Evolutionary conservation across 2,888 invertebrate genomes (phyloP).

Genomic region (Chrysolina americana): DNA sequence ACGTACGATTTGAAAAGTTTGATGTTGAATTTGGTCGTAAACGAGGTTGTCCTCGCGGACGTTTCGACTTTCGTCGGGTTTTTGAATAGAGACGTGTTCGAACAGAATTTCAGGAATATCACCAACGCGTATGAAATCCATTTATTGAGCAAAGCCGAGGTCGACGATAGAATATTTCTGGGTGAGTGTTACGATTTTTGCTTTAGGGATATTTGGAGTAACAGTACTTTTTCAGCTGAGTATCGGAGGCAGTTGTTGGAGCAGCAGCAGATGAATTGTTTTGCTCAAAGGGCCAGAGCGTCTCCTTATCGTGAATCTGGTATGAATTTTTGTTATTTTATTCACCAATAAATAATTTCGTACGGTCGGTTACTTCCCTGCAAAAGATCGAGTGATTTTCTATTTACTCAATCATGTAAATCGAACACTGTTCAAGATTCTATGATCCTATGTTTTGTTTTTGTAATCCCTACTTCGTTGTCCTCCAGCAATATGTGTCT

Average conservation of each 20-base stretch:
- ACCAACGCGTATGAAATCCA: constrained; percentile 92
- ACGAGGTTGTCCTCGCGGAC: constrained; percentile 83
- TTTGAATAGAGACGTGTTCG: constrained; percentile 85
- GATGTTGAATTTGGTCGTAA: constrained; percentile 82
- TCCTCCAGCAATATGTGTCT: too few species aligned
- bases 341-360: neutral
- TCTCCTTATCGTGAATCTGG: constrained; percentile 50
- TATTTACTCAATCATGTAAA: too few species aligned
- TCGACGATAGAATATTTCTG: constrained; percentile 96
- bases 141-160: constrained; percentile 91
- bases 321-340: constrained; percentile 31
- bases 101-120: constrained; percentile 87
- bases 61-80: constrained; percentile 80
- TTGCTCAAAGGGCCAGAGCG: constrained; percentile 41
- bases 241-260: constrained; percentile 57
- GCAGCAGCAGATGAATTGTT: constrained; percentile 50
- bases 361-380: neutral
- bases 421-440: too few species aligned
- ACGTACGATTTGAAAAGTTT: constrained; percentile 89
- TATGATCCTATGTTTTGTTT: too few species aligned
- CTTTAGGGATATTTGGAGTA: neutral
- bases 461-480: too few species aligned
- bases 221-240: constrained; percentile 56
- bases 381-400: neutral
- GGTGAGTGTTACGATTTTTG: constrained; percentile 71